Evolutionary conservation across 2,888 invertebrate species (phyloP), one percentile per base, ranked within the genome.

Genomic region (Serripes groenlandicus): DNA sequence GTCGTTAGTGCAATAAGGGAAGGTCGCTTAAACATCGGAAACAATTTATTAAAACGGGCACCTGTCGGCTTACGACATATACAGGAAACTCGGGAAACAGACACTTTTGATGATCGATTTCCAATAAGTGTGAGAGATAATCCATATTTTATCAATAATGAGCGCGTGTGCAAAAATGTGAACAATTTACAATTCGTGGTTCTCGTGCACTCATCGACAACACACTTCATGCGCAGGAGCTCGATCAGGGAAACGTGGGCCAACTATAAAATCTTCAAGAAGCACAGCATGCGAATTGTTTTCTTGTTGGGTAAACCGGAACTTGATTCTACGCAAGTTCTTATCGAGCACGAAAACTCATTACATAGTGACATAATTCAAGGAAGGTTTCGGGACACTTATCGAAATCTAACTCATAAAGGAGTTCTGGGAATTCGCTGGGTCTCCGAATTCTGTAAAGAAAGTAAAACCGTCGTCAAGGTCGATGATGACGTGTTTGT

Each of bases 401-500:
- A 92, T 75, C 86, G 72, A 35, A 92, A 93, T 81, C 79, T 92
- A 23, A 93, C 92, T 1, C 88, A 89, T 62, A 93, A 93, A 81
- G 92, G 91, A n/a, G 88, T 92, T 18, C 82, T 90, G 2, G 90
- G 88, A 5, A 86, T 89, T 37, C 74, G 90, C 9, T 92, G 93
- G 93, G 78, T 91, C 15, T 83, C 88, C 21, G 88, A 90, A 71
- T 83, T 89, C 74, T 93, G 92, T 74, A 69, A 49, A 18, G 82
- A 91, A 30, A 89, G 90, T 11, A 83, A 89, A 71, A 83, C 88
- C 69, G 72, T 92, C 7, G 76, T 92, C 0, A 93, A 93, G 75
- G 88, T 89, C 0, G 93, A 93, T 54, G 93, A 93, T 64, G 92
- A 93, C 73, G 88, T 92, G 60, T 92, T 91, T 77, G 73, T 93